Percentiles rank a stretch among this genome's conserved stretches.
These are phyloP conservation scores for Malurus cyaneus DNA, from an alignment of 2,113 vertebrate species.

Conservation along the genomic window DNA sequence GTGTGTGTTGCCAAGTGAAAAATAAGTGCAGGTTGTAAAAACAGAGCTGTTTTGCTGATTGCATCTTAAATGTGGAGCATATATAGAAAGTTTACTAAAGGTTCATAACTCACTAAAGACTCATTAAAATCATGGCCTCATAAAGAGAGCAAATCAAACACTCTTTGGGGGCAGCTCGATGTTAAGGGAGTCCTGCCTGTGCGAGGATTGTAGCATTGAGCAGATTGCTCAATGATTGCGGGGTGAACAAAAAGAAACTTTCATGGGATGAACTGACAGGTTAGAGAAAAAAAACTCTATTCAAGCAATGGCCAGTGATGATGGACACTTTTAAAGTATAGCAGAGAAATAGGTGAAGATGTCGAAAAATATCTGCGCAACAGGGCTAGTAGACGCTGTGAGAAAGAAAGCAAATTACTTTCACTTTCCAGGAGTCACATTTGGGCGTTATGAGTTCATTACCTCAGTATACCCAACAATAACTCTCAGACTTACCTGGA, in stretches of 20 bases:
- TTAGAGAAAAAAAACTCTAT: neutral
- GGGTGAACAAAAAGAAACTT: neutral
- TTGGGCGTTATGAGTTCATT: neutral
- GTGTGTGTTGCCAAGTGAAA: neutral
- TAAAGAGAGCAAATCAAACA: fast-evolving
- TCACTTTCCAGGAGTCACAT: neutral
- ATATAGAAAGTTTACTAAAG: neutral
- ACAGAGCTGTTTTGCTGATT: neutral
- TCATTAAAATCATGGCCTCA: neutral
- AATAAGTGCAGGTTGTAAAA: neutral
- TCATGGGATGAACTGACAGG: too few relatives aligned
- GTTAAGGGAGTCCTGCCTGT: neutral
- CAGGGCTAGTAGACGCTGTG: neutral
- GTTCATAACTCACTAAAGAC: neutral
- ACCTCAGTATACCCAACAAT: neutral
- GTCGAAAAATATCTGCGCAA: neutral
- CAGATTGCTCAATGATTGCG: neutral
- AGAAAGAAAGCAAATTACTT: neutral
- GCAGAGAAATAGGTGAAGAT: neutral
- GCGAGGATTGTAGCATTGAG: neutral
- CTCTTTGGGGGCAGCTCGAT: neutral
- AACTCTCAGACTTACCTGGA: neutral
- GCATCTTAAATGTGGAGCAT: neutral
- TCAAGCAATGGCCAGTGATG: neutral
- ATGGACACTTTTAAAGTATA: neutral